These are phyloP conservation scores for Pseudomyrmex pallidus DNA, from an alignment of 1,140 invertebrate species.

Conservation along the genomic window DNA sequence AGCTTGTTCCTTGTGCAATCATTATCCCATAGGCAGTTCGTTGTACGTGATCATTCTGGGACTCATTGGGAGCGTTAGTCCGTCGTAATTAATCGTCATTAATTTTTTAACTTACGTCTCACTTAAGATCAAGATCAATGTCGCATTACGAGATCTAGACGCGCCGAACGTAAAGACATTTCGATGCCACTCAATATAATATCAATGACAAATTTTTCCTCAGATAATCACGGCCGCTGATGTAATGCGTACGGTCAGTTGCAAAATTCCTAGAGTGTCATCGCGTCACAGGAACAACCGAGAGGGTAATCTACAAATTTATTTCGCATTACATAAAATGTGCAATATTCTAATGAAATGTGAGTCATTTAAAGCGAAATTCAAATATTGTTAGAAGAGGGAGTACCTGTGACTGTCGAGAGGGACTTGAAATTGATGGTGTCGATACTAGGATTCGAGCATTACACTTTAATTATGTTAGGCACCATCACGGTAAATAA, in stretches of 20 bases:
- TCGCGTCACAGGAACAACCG: constrained; percentile 43
- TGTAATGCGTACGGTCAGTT: constrained; percentile 79
- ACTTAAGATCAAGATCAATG: constrained; percentile 2
- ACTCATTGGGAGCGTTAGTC: constrained; percentile 84
- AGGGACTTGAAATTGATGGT: constrained; percentile 83
- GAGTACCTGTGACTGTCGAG: constrained; percentile 78
- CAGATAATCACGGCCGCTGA: constrained; percentile 80
- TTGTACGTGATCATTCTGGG: constrained; percentile 80
- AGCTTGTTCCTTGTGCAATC: constrained; percentile 80
- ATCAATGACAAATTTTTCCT: constrained; percentile 31
- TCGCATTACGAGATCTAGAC: constrained; percentile 57
- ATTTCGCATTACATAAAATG: neutral
- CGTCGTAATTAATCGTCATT: constrained; percentile 75
- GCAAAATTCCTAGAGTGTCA: constrained; percentile 69
- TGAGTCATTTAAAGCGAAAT: too few relatives aligned
- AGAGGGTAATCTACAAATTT: constrained; percentile 49
- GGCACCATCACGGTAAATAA: constrained; percentile 80
- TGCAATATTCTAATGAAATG: too few relatives aligned
- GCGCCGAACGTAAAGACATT: neutral
- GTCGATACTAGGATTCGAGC: constrained; percentile 82
- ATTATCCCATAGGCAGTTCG: constrained; percentile 79
- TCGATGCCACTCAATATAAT: neutral
- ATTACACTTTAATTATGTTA: constrained; percentile 82
- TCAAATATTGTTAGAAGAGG: neutral
- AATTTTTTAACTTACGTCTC: too few relatives aligned